Percentiles rank a stretch among this genome's conserved stretches.
phyloP scores from a whole-genome alignment of 2,797 vertebrate genomes.

The Anomalospiza imberbis region DNA sequence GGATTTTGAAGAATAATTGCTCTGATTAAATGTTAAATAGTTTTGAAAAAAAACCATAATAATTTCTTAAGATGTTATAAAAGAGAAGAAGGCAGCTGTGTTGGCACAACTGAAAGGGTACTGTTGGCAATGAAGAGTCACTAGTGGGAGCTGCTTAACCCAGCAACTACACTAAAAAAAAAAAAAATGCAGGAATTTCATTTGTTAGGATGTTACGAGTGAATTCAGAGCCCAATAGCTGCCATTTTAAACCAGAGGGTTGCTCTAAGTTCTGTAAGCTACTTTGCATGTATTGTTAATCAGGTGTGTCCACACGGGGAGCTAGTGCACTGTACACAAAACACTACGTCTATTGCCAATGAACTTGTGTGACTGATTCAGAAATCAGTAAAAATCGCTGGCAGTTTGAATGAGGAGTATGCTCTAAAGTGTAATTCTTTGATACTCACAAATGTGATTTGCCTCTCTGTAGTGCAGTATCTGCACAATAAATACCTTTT shows the following conservation, averaged over 20 bases:
- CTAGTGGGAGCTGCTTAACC: not conserved
- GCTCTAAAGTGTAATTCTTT: not conserved
- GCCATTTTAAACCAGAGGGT: not conserved
- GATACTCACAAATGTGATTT: not conserved
- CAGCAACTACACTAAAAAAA: not conserved
- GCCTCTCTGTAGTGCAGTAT: not conserved
- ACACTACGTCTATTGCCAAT: fast-evolving
- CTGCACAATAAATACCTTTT: not conserved
- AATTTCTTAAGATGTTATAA: not conserved
- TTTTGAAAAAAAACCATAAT: not conserved
- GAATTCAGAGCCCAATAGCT: not conserved
- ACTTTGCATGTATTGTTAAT: not conserved
- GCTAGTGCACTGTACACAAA: slow-evolving; percentile 42
- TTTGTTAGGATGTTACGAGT: not conserved
- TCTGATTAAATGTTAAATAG: not conserved
- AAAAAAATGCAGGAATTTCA: fast-evolving
- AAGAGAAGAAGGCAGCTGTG: not conserved
- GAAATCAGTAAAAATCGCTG: not conserved
- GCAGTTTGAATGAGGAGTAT: not conserved
- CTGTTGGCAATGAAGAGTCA: not conserved
- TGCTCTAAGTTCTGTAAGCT: not conserved
- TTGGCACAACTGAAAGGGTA: not conserved
- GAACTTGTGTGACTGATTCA: not conserved
- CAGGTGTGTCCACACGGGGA: slow-evolving; percentile 55
- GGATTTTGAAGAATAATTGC: not conserved